Evolutionary conservation across 2,113 vertebrate species (phyloP), one percentile per base, ranked within the genome.

Genomic region (Marmota monax): DNA sequence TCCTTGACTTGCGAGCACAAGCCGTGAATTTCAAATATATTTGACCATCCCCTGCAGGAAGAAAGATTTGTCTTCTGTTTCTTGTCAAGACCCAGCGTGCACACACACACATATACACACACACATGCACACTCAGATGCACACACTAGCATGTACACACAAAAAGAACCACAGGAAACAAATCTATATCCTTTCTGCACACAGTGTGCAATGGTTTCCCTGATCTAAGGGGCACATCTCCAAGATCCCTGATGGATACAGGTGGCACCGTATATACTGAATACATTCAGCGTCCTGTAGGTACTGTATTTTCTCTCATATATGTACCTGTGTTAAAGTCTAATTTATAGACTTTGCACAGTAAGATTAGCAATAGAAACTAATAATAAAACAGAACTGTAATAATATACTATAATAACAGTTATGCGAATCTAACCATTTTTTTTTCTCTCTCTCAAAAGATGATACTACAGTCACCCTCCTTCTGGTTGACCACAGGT

Each of bases 111-210:
- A 6, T 7, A 56, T 4, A 18, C 0, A 7, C 22, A 6, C 11
- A 56, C 7, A 18, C 0, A 17, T 0, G 1, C 42, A 39, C 1
- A 2, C 18, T 53, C 13, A 42, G 32, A 67, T 4, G 6, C n/a
- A 72, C 4, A 29, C 1, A 13, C 58, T n/a, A 4, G 1, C 1
- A 13, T 7, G 4, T 7, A 53, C 3, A 39, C 23, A 42, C 29
- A 12, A 22, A 65, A 51, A 78, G 14, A 17, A 27, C 22, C 22
- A 27, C 23, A 87, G 37, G 56, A 79, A 63, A 42, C 39, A 6
- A 45, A 9, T 3, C 18, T 5, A 4, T 11, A 56, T 13, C 25
- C 63, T 90, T 58, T 73, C 89, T 48, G 4, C 10, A n/a, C 0
- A 14, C 25, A 20, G 7, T 45, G 11, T 7, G 4, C 34, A 39